Evolutionary conservation across 2,113 vertebrate species (phyloP).

Genomic region (Lonchura striata): DNA sequence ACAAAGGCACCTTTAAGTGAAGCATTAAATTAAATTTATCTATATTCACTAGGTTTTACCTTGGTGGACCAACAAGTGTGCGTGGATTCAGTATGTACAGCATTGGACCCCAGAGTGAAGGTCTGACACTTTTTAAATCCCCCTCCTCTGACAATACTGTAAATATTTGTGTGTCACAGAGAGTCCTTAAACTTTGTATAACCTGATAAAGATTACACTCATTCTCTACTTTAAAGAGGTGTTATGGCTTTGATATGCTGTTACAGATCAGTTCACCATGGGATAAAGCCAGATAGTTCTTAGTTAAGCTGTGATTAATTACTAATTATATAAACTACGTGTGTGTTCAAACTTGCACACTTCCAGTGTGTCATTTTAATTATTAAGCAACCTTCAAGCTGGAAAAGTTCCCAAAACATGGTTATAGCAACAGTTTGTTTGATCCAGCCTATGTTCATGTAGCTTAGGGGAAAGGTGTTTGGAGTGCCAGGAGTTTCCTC

Average conservation of each 20-base stretch:
- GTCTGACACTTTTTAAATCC: slow-evolving; percentile 63
- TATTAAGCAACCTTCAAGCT: neutral
- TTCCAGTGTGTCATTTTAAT: neutral
- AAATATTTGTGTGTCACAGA: neutral
- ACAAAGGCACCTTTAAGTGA: neutral
- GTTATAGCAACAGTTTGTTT: neutral
- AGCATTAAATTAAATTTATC: neutral
- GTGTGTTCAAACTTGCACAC: neutral
- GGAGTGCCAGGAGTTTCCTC: neutral
- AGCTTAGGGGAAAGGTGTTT: neutral
- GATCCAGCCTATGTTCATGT: neutral
- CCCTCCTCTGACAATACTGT: neutral
- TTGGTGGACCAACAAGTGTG: slow-evolving; percentile 94
- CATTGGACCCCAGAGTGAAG: slow-evolving; percentile 96
- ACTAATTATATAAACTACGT: neutral
- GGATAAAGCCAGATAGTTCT: neutral
- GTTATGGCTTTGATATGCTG: neutral
- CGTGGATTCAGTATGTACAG: slow-evolving; percentile 98
- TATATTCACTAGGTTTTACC: slow-evolving; percentile 84
- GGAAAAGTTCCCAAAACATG: neutral
- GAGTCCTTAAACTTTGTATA: neutral
- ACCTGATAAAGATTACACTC: neutral
- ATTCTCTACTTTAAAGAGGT: neutral
- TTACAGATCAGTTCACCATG: neutral
- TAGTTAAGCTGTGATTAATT: neutral